These are phyloP conservation scores for Sarcoramphus papa DNA, from an alignment of 2,797 vertebrate species.

Conservation along the genomic window DNA sequence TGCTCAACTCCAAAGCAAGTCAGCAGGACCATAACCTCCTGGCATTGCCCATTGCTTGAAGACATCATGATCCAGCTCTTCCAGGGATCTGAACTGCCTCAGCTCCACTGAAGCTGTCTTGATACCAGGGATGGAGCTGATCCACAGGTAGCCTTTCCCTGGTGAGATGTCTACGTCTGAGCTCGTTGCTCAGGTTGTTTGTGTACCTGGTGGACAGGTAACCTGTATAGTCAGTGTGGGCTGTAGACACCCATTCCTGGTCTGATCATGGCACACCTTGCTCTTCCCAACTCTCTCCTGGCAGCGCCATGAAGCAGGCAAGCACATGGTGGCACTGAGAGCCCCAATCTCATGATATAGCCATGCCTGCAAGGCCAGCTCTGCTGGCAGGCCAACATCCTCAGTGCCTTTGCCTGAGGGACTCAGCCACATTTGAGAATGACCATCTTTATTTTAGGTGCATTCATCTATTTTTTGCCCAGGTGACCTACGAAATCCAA, in stretches of 20 bases:
- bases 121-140: not conserved
- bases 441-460: not conserved
- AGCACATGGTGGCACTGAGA: not conserved
- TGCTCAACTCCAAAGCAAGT: not conserved
- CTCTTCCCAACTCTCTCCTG: not conserved
- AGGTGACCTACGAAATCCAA: not conserved
- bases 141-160: not conserved
- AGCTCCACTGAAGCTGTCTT: not conserved
- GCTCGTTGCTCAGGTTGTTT: not conserved
- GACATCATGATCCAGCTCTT: not conserved
- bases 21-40: not conserved
- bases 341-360: accelerated
- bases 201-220: not conserved
- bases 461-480: not conserved
- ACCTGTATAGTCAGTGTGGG: not conserved
- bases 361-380: not conserved
- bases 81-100: not conserved
- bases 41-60: not conserved
- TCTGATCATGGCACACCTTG: not conserved
- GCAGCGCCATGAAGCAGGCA: not conserved
- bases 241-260: not conserved
- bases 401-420: not conserved
- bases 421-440: not conserved
- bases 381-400: not conserved
- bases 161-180: not conserved